phyloP scores from a whole-genome alignment of 2,797 vertebrate species.

The Hafferia zeledoni region DNA sequence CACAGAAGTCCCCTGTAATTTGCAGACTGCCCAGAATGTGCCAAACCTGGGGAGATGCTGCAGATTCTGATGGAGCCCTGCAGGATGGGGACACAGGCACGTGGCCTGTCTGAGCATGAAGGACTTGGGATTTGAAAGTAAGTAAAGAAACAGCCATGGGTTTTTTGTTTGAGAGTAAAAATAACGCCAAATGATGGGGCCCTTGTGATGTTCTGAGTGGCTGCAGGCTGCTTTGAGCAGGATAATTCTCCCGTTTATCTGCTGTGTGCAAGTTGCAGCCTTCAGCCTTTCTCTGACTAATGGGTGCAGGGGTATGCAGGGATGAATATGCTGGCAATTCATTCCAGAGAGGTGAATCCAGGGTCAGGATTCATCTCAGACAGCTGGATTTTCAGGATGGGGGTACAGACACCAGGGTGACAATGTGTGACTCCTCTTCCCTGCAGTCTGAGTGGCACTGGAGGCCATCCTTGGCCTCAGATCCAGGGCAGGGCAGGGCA shows the following conservation, averaged over 20 bases:
- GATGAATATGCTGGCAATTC: background rate
- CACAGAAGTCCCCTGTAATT: background rate
- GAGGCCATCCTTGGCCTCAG: background rate
- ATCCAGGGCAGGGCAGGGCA: fast-evolving
- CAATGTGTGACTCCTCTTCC: background rate
- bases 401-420: background rate
- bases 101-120: slow-evolving; percentile 69
- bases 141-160: background rate
- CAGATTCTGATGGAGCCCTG: slow-evolving; percentile 62
- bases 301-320: background rate
- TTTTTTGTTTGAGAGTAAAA: background rate
- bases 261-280: background rate
- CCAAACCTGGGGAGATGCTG: slow-evolving; percentile 72
- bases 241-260: slow-evolving; percentile 38
- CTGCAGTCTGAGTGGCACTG: background rate
- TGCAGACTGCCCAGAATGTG: slow-evolving; percentile 75
- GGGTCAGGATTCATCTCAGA: background rate
- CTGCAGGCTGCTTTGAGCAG: background rate
- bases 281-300: slow-evolving; percentile 28
- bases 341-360: background rate
- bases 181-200: background rate
- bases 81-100: slow-evolving; percentile 46
- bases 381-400: background rate
- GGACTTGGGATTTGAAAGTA: slow-evolving; percentile 72
- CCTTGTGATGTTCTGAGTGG: background rate